These are phyloP conservation scores for Nycteola revayana DNA, from an alignment of 2,888 invertebrate genomes.

Conservation along the genomic window DNA sequence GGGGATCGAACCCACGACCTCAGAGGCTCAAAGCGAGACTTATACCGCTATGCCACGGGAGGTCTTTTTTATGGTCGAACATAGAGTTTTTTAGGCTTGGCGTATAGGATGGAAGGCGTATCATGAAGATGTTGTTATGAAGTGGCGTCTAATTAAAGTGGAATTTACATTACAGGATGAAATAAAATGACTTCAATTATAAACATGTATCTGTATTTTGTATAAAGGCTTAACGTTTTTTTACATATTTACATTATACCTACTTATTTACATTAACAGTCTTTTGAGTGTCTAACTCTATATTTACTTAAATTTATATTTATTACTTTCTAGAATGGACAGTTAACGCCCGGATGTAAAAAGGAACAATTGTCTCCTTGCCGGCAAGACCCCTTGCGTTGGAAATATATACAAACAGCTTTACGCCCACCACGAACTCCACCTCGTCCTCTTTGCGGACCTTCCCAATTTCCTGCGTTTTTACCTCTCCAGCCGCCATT, in stretches of 20 bases:
- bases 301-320: constrained; percentile 4
- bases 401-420: constrained; percentile 88
- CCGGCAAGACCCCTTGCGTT: constrained; percentile 90
- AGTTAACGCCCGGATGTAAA: constrained; percentile 88
- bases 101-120: no score
- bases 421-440: constrained; percentile 78
- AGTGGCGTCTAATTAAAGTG: no score
- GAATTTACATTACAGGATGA: no score
- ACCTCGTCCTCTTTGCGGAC: constrained; percentile 70
- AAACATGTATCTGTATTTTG: constrained; percentile 24
- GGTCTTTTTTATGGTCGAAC: no score
- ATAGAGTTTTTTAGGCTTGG: no score
- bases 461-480: constrained; percentile 71
- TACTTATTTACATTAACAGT: constrained; percentile 32
- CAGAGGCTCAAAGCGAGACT: no score
- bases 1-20: no score
- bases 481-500: constrained; percentile 79
- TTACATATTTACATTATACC: constrained; percentile 30
- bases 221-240: constrained; percentile 29
- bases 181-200: not conserved
- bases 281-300: constrained; percentile 35
- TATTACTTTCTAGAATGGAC: constrained; percentile 61
- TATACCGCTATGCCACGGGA: no score
- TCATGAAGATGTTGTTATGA: no score
- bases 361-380: constrained; percentile 92